These are phyloP conservation scores for Agonum fuliginosum DNA, from an alignment of 2,888 invertebrate genomes.

Conservation along the genomic window DNA sequence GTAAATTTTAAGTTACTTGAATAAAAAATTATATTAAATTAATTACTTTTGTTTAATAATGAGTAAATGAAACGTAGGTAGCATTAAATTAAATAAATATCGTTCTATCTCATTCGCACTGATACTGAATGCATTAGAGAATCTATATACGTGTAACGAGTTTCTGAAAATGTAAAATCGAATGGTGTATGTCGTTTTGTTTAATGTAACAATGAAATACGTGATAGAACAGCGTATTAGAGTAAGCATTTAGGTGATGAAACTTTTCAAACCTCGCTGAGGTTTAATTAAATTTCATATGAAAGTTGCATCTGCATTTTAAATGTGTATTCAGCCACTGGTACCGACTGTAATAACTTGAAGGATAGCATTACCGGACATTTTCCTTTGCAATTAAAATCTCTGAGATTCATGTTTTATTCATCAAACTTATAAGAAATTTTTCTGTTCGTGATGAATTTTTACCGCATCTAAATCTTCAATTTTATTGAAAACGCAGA, in stretches of 20 bases:
- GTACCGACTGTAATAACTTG: constrained; percentile 34
- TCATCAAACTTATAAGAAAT: constrained; percentile 34
- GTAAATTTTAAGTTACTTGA: no score
- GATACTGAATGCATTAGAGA: no score
- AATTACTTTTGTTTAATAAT: no score
- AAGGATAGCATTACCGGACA: constrained; percentile 51
- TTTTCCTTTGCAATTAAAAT: constrained; percentile 53
- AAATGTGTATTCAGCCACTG: constrained; percentile 44
- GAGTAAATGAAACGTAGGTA: no score
- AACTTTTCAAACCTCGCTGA: constrained; percentile 26
- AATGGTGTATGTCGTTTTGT: no score
- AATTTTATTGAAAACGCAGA: constrained; percentile 33
- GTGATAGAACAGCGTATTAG: no score
- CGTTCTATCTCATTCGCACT: no score
- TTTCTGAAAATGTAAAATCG: no score
- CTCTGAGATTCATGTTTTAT: constrained; percentile 49
- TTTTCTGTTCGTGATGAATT: constrained; percentile 32
- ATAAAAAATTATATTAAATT: no score
- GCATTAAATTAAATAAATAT: no score
- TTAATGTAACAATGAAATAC: no score
- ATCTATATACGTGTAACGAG: no score
- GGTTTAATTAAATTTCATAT: constrained; percentile 54
- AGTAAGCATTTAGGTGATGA: constrained; percentile 46
- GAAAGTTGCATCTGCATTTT: constrained; percentile 53
- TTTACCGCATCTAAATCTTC: constrained; percentile 10